Conservation (phyloP, 1,140 invertebrate genomes). For the Philopotamus ludificatus region DNA sequence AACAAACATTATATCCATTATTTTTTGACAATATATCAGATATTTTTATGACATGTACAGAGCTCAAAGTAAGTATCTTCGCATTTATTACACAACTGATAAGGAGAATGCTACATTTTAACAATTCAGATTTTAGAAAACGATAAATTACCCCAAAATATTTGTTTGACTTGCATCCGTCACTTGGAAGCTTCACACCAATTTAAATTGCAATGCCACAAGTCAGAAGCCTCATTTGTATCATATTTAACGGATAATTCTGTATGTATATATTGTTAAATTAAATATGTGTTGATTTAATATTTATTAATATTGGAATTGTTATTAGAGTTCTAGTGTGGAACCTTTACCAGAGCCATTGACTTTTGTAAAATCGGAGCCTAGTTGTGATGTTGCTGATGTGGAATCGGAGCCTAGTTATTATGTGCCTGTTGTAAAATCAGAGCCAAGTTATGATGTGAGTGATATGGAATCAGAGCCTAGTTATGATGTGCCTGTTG, state of each 20-base stretch:
- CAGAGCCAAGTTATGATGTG: no score
- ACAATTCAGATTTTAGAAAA: slow-evolving; percentile 1
- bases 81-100: background rate
- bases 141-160: background rate
- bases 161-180: background rate
- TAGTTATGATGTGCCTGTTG: no score
- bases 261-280: background rate
- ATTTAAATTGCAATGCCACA: slow-evolving; percentile 1
- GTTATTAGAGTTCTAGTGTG: background rate
- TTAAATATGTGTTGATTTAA: background rate
- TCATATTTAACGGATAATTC: background rate
- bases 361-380: background rate
- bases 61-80: background rate
- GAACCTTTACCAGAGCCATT: background rate
- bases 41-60: background rate
- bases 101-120: background rate
- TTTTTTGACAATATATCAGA: background rate
- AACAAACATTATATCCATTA: background rate
- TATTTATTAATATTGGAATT: background rate
- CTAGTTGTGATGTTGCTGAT: background rate
- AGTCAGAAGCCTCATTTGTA: background rate
- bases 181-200: background rate
- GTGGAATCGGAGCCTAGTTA: background rate
- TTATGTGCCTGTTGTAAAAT: no score
- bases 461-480: no score